Evolutionary conservation across 2,797 vertebrate genomes (phyloP).

Genomic region (Sebastes vulpes): DNA sequence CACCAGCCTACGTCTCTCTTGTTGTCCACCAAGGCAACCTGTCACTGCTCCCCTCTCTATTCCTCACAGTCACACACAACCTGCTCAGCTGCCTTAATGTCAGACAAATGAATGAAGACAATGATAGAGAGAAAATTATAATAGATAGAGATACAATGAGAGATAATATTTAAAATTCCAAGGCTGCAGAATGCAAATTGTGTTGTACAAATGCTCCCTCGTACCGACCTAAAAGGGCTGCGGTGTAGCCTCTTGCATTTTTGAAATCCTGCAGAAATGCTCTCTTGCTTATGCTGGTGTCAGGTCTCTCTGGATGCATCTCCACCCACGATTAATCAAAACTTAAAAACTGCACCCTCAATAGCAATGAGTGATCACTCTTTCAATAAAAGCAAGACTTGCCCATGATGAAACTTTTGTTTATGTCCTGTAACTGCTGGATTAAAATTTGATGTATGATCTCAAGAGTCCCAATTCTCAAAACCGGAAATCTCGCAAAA

Average conservation of each 20-base stretch:
- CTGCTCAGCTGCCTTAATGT: conserved; percentile 45
- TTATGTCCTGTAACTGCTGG: neutral
- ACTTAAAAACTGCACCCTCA: neutral
- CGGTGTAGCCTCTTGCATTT: neutral
- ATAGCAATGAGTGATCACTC: neutral
- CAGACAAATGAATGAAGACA: conserved; percentile 17
- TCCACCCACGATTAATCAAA: neutral
- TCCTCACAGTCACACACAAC: conserved; percentile 44
- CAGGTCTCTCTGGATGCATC: neutral
- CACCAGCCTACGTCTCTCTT: conserved; percentile 72
- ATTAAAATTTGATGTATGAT: neutral
- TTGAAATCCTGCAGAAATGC: neutral
- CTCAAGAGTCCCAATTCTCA: neutral
- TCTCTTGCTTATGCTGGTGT: neutral
- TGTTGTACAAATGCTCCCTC: neutral
- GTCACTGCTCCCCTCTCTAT: conserved; percentile 48
- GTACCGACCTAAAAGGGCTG: neutral
- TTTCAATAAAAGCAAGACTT: neutral
- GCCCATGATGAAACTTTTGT: neutral
- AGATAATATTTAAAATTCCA: neutral
- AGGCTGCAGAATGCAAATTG: neutral
- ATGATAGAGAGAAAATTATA: neutral
- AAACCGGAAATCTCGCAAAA: no score
- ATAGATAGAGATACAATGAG: rapidly evolving
- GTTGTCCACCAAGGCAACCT: conserved; percentile 58